Conservation (phyloP, 2,888 invertebrate species). For the Ennomos erosarius region DNA sequence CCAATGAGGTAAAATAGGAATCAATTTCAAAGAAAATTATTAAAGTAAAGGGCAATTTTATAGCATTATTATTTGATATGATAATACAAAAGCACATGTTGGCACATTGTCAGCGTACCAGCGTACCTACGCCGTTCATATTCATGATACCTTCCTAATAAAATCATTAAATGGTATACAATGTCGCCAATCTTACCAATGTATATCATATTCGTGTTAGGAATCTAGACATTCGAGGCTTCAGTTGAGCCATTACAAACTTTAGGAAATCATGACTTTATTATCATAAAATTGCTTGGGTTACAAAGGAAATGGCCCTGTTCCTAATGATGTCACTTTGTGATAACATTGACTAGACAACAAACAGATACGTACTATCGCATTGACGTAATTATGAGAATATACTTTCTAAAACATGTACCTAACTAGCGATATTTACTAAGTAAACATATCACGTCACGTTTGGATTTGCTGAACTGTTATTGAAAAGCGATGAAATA, state of each 20-base stretch:
- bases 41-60: too few species aligned
- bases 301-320: slow-evolving; percentile 51
- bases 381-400: slow-evolving; percentile 30
- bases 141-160: slow-evolving; percentile 23
- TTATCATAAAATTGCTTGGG: slow-evolving; percentile 50
- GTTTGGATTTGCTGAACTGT: neutral
- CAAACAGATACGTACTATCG: slow-evolving; percentile 49
- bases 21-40: too few species aligned
- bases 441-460: slow-evolving; percentile 13
- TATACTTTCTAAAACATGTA: slow-evolving; percentile 30
- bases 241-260: slow-evolving; percentile 42
- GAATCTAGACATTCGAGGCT: slow-evolving; percentile 36
- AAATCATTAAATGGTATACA: slow-evolving; percentile 34
- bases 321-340: slow-evolving; percentile 61
- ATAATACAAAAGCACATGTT: slow-evolving; percentile 18
- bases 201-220: slow-evolving; percentile 34
- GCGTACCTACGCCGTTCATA: too few species aligned
- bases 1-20: too few species aligned
- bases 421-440: slow-evolving; percentile 15
- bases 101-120: too few species aligned
- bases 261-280: slow-evolving; percentile 52
- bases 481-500: slow-evolving; percentile 3
- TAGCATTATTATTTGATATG: slow-evolving; percentile 6
- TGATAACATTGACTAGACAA: slow-evolving; percentile 57
- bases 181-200: slow-evolving; percentile 36